A percentile compares a stretch with the other conserved stretches of the same genome.
Conservation (phyloP, 2,113 vertebrate species). For the Cervus canadensis region DNA sequence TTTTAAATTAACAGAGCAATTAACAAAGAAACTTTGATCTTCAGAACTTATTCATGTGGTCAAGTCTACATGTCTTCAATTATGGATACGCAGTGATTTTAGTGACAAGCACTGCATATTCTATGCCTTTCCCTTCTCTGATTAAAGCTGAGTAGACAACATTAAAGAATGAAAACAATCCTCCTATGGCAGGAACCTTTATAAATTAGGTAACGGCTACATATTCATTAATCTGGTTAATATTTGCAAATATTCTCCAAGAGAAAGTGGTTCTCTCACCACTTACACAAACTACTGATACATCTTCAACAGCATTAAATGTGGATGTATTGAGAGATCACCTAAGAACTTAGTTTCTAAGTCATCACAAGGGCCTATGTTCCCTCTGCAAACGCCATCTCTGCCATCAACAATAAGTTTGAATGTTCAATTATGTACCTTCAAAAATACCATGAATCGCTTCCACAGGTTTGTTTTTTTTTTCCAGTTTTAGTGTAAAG, state of each 20-base stretch:
- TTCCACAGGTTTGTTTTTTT: neutral
- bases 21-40: neutral
- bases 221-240: slow-evolving; percentile 8
- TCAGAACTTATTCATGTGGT: neutral
- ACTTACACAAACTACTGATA: neutral
- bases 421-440: neutral
- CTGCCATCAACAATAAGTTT: neutral
- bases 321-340: neutral
- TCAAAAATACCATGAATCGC: neutral
- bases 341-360: neutral
- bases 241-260: slow-evolving; percentile 13
- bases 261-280: neutral
- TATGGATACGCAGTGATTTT: neutral
- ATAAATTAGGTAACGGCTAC: neutral
- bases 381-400: neutral
- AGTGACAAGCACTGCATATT: neutral
- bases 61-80: neutral
- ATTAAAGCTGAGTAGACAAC: neutral
- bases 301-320: neutral
- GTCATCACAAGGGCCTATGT: neutral
- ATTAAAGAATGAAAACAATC: neutral
- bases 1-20: neutral
- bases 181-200: neutral
- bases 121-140: neutral
- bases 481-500: neutral